Evolutionary conservation across 2,888 invertebrate species (phyloP).

Genomic region (Erebia aethiops): DNA sequence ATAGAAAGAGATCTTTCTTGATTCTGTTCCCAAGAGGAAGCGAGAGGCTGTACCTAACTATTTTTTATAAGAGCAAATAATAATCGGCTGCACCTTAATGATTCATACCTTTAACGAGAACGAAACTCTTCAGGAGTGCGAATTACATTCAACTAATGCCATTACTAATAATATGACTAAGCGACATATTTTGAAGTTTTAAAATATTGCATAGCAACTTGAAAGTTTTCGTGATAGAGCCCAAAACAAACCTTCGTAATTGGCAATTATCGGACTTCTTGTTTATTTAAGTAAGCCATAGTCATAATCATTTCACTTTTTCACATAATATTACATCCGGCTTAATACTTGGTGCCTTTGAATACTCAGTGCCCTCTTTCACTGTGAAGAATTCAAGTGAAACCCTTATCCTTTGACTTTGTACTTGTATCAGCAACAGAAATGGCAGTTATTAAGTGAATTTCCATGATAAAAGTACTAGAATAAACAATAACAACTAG

Average conservation of each 20-base stretch:
- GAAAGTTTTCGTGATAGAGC: too few relatives aligned
- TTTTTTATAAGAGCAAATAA: conserved; percentile 38
- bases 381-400: background rate
- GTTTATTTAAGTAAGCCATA: background rate
- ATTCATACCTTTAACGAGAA: conserved; percentile 47
- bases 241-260: too few relatives aligned
- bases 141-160: too few relatives aligned
- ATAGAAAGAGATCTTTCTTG: conserved; percentile 43
- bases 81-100: conserved; percentile 44
- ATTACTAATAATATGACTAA: too few relatives aligned
- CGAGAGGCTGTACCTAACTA: conserved; percentile 44
- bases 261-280: background rate
- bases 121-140: conserved; percentile 31
- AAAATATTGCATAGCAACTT: background rate
- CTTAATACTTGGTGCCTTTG: background rate
- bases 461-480: background rate
- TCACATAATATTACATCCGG: background rate
- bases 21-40: conserved; percentile 41
- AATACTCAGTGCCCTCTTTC: background rate
- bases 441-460: background rate
- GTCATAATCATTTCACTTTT: background rate
- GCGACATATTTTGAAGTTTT: background rate
- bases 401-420: background rate
- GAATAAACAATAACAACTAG: background rate
- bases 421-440: too few relatives aligned